phyloP scores from a whole-genome alignment of 2,888 invertebrate genomes.

The Thysanoteuthis rhombus region DNA sequence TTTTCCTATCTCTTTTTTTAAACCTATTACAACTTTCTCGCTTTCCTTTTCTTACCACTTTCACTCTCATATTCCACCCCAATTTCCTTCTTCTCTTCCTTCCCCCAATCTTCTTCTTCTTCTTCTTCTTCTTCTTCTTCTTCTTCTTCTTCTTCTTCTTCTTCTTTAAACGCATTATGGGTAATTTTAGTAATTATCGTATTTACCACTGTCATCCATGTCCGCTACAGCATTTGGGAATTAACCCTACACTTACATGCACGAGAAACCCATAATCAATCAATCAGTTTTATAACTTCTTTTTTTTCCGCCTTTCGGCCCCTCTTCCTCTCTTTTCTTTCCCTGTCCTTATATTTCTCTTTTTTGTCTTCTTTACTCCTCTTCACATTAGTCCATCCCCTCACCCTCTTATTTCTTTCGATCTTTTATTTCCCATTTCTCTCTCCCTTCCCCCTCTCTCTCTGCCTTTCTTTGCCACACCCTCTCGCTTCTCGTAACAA shows the following conservation, averaged over 20 bases:
- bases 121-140: too few relatives aligned
- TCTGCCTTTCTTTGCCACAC: neutral
- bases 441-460: neutral
- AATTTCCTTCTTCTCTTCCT: too few relatives aligned
- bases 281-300: neutral
- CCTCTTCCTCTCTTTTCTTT: neutral
- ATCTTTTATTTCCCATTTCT: neutral
- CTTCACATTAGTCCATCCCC: neutral
- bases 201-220: neutral
- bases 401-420: accelerated
- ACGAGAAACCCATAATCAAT: neutral
- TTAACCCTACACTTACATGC: neutral
- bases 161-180: neutral
- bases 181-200: neutral
- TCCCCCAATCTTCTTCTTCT: too few relatives aligned
- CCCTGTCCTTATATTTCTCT: neutral
- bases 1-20: too few relatives aligned
- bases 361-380: neutral
- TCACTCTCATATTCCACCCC: too few relatives aligned
- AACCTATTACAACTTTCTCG: too few relatives aligned
- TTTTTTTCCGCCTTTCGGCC: neutral
- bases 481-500: neutral
- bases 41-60: too few relatives aligned
- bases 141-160: too few relatives aligned
- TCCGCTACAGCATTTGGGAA: neutral